phyloP scores from a whole-genome alignment of 1,140 invertebrate genomes.

The Chionoecetes opilio region DNA sequence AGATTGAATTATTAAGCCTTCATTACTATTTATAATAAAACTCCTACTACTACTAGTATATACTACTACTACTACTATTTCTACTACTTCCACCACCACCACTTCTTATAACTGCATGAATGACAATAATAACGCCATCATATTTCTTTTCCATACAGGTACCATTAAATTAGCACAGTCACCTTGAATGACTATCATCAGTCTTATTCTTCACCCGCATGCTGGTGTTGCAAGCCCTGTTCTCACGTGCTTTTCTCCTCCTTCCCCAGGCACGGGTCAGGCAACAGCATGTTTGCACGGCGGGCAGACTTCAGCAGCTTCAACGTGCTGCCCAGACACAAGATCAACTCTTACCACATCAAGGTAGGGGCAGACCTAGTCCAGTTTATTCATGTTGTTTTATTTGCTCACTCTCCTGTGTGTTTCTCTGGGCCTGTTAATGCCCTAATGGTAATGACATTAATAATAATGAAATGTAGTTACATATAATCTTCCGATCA shows the following conservation, averaged over 20 bases:
- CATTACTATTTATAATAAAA: too few relatives aligned
- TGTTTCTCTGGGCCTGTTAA: background rate
- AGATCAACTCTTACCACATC: slow-evolving; percentile 99
- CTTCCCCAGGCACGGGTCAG: slow-evolving; percentile 90
- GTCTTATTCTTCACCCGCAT: background rate
- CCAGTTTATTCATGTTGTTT: slow-evolving; percentile 64
- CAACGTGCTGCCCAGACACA: slow-evolving; percentile 95
- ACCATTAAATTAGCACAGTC: too few relatives aligned
- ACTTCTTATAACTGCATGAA: too few relatives aligned
- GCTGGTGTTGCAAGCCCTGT: background rate
- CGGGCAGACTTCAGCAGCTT: slow-evolving; percentile 97
- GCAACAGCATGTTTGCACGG: slow-evolving; percentile 94
- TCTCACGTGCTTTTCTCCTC: slow-evolving; percentile 17
- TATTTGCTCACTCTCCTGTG: slow-evolving; percentile 55
- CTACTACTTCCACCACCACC: too few relatives aligned
- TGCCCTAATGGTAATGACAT: background rate
- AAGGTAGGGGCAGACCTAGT: slow-evolving; percentile 89
- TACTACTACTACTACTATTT: too few relatives aligned
- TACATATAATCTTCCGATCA: background rate
- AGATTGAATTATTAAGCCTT: too few relatives aligned
- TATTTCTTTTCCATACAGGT: too few relatives aligned
- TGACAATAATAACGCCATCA: too few relatives aligned
- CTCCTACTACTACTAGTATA: too few relatives aligned
- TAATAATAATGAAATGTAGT: background rate
- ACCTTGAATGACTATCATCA: too few relatives aligned